A percentile compares a stretch with the other conserved stretches of the same genome.
Evolutionary conservation across 1,140 invertebrate species (phyloP).

Genomic region (Papilio polyxenes): DNA sequence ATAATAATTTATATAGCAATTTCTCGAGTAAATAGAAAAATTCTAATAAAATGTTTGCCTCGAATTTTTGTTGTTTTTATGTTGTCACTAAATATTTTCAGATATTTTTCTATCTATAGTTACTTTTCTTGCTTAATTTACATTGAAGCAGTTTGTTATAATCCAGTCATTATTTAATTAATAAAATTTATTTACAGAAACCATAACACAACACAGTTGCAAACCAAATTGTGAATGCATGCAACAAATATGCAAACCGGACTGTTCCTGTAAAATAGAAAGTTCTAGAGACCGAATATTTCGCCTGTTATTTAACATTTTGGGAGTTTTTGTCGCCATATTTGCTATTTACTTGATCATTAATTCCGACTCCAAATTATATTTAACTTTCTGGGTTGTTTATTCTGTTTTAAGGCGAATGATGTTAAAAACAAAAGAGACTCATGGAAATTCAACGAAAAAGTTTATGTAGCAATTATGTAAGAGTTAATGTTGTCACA

Average conservation of each 20-base stretch:
- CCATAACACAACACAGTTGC: conserved; percentile 40
- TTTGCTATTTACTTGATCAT: conserved; percentile 68
- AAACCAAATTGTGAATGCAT: conserved; percentile 48
- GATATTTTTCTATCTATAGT: too few relatives aligned
- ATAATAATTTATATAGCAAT: background rate
- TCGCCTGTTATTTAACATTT: conserved; percentile 54
- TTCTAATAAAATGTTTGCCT: background rate
- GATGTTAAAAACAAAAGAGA: conserved; percentile 57
- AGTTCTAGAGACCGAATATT: conserved; percentile 42
- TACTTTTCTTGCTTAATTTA: too few relatives aligned
- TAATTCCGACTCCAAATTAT: conserved; percentile 66
- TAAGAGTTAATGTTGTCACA: background rate
- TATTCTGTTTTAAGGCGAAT: conserved; percentile 68
- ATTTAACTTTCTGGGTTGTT: conserved; percentile 67
- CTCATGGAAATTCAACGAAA: conserved; percentile 49
- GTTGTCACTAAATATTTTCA: background rate
- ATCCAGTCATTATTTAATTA: background rate
- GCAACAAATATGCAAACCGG: conserved; percentile 48
- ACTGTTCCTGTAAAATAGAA: conserved; percentile 55
- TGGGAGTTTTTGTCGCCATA: conserved; percentile 63
- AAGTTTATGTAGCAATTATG: conserved; percentile 24
- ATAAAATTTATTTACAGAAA: conserved; percentile 42
- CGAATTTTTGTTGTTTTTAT: background rate
- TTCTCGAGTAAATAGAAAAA: background rate
- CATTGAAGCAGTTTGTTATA: background rate